A percentile compares a stretch with the other conserved stretches of the same genome.
These are phyloP conservation scores for Psylliodes chrysocephalus DNA, from an alignment of 2,888 invertebrate genomes.

Conservation along the genomic window DNA sequence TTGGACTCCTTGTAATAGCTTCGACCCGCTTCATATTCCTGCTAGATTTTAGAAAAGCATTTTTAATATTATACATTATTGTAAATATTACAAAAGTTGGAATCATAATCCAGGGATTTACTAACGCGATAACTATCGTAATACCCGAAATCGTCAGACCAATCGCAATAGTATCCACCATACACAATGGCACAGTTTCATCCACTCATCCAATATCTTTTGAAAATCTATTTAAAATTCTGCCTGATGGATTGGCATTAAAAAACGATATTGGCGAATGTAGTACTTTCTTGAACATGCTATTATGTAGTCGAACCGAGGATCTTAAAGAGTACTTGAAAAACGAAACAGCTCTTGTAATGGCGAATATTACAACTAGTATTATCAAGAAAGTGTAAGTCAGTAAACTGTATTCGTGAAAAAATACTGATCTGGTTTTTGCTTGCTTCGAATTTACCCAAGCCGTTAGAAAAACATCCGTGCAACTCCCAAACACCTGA, in stretches of 20 bases:
- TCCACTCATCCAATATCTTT: constrained; percentile 72
- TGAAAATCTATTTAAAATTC: constrained; percentile 74
- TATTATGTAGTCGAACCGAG: constrained; percentile 67
- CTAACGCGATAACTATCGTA: constrained; percentile 73
- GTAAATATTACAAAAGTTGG: constrained; percentile 72
- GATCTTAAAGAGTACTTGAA: constrained; percentile 67
- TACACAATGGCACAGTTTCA: constrained; percentile 63
- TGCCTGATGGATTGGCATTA: constrained; percentile 71
- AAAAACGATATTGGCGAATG: constrained; percentile 73
- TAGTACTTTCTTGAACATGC: constrained; percentile 66
- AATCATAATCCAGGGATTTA: constrained; percentile 74
- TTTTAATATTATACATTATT: constrained; percentile 72
- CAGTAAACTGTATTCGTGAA: constrained; percentile 57
- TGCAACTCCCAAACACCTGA: constrained; percentile 71
- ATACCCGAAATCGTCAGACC: constrained; percentile 43
- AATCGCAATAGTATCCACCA: constrained; percentile 63
- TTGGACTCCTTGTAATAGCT: constrained; percentile 77
- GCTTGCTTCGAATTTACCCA: constrained; percentile 69
- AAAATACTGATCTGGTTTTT: constrained; percentile 53
- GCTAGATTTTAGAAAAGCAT: constrained; percentile 75
- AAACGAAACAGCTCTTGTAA: constrained; percentile 63
- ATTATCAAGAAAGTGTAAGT: constrained; percentile 53
- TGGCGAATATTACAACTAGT: constrained; percentile 60
- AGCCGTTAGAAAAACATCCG: constrained; percentile 82
- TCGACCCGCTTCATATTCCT: constrained; percentile 77